These are phyloP conservation scores for Rhinoptilus africanus DNA, from an alignment of 2,113 vertebrate genomes.

Conservation along the genomic window DNA sequence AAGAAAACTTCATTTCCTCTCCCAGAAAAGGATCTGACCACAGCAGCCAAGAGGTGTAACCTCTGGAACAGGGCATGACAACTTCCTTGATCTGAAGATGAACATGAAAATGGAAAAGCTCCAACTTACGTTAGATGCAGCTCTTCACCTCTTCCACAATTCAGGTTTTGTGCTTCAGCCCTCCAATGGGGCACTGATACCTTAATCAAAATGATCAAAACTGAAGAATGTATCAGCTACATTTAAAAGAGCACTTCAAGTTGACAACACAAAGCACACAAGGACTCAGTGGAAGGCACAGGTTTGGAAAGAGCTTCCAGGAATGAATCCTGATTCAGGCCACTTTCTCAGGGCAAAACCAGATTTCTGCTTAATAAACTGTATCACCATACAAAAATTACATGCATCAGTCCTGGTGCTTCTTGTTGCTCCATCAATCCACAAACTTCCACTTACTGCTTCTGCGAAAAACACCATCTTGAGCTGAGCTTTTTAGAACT, in stretches of 20 bases:
- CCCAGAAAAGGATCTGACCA: neutral
- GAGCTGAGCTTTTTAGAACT: neutral
- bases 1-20: neutral
- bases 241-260: neutral
- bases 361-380: neutral
- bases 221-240: neutral
- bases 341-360: neutral
- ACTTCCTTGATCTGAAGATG: neutral
- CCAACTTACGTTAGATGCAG: neutral
- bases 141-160: neutral
- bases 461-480: neutral
- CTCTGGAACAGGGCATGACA: neutral
- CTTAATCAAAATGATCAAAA: neutral
- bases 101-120: neutral
- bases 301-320: neutral
- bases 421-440: neutral
- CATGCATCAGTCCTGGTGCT: neutral
- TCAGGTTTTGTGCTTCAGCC: neutral
- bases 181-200: neutral
- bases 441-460: neutral
- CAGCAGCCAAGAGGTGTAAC: neutral
- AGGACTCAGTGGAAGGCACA: neutral
- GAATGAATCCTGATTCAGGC: neutral
- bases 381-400: neutral
- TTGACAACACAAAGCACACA: neutral